Percentiles rank a stretch among this genome's conserved stretches.
These are phyloP conservation scores for Dynastes tityus DNA, from an alignment of 2,888 invertebrate genomes.

Conservation along the genomic window DNA sequence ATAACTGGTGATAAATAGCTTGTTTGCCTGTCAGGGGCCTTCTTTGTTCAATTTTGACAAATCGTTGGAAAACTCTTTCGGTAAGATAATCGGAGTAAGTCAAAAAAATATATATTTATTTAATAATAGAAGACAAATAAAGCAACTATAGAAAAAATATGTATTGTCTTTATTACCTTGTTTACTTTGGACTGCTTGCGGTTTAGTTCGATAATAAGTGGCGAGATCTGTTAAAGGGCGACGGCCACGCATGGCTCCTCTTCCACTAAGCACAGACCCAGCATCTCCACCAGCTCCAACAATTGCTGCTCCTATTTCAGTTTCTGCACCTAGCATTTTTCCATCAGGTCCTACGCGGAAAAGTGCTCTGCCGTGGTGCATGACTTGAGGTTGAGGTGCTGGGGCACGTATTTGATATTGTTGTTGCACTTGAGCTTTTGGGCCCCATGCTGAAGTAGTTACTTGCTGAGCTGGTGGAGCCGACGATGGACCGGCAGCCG, in stretches of 20 bases:
- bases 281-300: conserved; percentile 63
- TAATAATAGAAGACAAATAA: background rate
- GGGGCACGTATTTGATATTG: conserved; percentile 49
- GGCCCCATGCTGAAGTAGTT: conserved; percentile 49
- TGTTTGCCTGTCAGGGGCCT: no score
- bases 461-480: conserved; percentile 45
- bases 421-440: conserved; percentile 58
- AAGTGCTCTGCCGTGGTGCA: conserved; percentile 55
- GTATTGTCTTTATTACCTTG: conserved; percentile 23
- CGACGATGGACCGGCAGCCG: conserved; percentile 7
- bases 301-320: conserved; percentile 17
- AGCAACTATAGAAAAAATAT: background rate
- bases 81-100: no score
- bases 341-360: conserved; percentile 50
- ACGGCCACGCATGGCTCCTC: conserved; percentile 75
- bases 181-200: conserved; percentile 18
- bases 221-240: conserved; percentile 19
- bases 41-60: no score
- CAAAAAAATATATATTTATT: no score
- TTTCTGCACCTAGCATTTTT: conserved; percentile 36
- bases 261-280: conserved; percentile 65
- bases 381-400: conserved; percentile 42
- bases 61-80: no score
- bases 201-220: conserved; percentile 41
- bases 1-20: no score